Percentiles rank a stretch among this genome's conserved stretches.
Conservation (phyloP, 2,113 vertebrate genomes). For the Fulmarus glacialis region DNA sequence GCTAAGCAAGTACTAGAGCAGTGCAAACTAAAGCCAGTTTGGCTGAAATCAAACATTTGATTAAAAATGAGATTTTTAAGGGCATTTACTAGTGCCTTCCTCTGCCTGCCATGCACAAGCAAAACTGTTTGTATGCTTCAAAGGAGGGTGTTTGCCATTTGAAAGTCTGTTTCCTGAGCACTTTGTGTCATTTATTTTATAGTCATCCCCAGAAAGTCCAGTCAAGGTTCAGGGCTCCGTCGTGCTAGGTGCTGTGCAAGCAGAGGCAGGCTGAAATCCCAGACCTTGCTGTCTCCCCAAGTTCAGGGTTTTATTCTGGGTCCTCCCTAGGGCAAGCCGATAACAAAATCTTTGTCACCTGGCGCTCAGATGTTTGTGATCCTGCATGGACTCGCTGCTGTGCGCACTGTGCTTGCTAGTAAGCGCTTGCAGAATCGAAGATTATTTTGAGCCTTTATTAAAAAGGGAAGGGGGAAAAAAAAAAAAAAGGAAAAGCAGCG, state of each 20-base stretch:
- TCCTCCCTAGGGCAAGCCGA: neutral
- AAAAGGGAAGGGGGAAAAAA: neutral
- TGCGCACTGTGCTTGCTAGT: neutral
- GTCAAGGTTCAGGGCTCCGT: neutral
- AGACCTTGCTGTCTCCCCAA: neutral
- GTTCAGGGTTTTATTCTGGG: neutral
- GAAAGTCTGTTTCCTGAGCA: neutral
- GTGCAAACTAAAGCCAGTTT: slow-evolving; percentile 31
- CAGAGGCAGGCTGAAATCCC: slow-evolving; percentile 22
- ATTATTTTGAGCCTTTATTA: slow-evolving; percentile 36
- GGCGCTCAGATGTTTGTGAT: neutral
- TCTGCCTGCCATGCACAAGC: neutral
- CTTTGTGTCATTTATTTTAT: neutral
- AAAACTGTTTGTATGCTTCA: neutral
- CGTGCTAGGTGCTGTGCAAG: neutral
- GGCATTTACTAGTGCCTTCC: neutral
- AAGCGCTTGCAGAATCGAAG: neutral
- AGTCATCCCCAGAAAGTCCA: neutral
- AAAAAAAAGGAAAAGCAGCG: neutral
- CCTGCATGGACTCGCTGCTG: neutral
- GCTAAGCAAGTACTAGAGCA: neutral
- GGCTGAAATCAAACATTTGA: slow-evolving; percentile 39
- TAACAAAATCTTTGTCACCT: slow-evolving; percentile 34
- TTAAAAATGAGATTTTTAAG: neutral
- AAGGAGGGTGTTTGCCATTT: neutral